Conservation (phyloP, 2,888 invertebrate genomes). For the Xestobium rufovillosum region DNA sequence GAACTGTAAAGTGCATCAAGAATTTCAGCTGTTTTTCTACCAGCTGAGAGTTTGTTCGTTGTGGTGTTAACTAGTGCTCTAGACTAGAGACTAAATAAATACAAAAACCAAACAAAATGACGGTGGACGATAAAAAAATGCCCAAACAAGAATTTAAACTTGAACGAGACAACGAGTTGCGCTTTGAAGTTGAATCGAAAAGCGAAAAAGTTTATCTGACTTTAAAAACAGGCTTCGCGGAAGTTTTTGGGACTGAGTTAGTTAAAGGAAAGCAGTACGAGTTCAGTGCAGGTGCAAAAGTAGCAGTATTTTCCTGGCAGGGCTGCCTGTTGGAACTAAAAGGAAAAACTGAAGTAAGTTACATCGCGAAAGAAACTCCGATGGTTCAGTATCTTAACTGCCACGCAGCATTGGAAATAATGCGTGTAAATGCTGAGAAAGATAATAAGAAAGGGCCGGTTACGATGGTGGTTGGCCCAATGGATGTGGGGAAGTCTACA, state of each 20-base stretch:
- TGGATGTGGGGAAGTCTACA: conserved; percentile 95
- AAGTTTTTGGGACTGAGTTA: conserved; percentile 94
- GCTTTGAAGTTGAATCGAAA: conserved; percentile 89
- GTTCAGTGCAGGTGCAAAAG: conserved; percentile 84
- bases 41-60: too few species aligned
- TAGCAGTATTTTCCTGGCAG: conserved; percentile 94
- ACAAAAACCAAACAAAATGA: not conserved
- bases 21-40: too few species aligned
- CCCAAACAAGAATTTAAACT: conserved; percentile 66
- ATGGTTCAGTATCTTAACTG: conserved; percentile 95
- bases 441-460: conserved; percentile 69
- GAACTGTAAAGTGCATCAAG: too few species aligned
- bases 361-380: conserved; percentile 93
- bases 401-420: conserved; percentile 88
- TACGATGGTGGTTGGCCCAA: conserved; percentile 87
- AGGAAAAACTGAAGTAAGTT: conserved; percentile 88
- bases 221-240: conserved; percentile 85
- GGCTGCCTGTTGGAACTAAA: conserved; percentile 80
- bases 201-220: conserved; percentile 74
- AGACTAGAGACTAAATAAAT: too few species aligned
- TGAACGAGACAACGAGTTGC: conserved; percentile 81
- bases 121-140: conserved; percentile 29
- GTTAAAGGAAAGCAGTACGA: conserved; percentile 88
- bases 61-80: too few species aligned
- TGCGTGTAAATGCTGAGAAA: conserved; percentile 75